These are phyloP conservation scores for Drosophila parthenogenetica DNA, from an alignment of 2,888 invertebrate genomes.

Conservation along the genomic window DNA sequence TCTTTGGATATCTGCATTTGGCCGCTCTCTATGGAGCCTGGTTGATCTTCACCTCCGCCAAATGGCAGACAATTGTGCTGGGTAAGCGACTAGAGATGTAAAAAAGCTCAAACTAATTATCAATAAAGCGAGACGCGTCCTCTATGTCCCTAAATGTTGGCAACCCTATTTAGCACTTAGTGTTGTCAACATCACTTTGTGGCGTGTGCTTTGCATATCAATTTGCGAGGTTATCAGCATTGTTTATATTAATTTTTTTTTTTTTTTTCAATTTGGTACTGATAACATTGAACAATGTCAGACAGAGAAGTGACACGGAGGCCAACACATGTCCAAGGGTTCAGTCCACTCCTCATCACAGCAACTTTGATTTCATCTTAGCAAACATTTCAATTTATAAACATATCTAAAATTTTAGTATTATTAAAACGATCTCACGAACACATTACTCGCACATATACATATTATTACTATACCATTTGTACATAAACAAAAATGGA, in stretches of 20 bases:
- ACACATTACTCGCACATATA: background rate
- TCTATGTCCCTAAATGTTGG: background rate
- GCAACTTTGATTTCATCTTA: background rate
- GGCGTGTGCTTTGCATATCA: slow-evolving; percentile 55
- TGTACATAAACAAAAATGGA: slow-evolving; percentile 60
- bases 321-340: background rate
- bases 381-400: background rate
- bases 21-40: slow-evolving; percentile 92
- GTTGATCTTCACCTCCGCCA: slow-evolving; percentile 90
- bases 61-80: slow-evolving; percentile 89
- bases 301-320: slow-evolving; percentile 21
- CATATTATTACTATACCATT: background rate
- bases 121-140: no score
- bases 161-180: slow-evolving; percentile 14
- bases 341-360: background rate
- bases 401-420: background rate
- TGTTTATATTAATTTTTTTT: slow-evolving; percentile 17
- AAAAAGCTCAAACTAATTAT: no score
- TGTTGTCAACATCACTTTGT: slow-evolving; percentile 34
- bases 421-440: background rate
- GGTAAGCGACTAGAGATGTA: slow-evolving; percentile 87
- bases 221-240: slow-evolving; percentile 59
- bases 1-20: slow-evolving; percentile 91
- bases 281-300: slow-evolving; percentile 64
- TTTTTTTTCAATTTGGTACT: slow-evolving; percentile 41